A percentile compares a stretch with the other conserved stretches of the same genome.
phyloP scores from a whole-genome alignment of 2,888 invertebrate genomes.

The Drosophila eohydei region DNA sequence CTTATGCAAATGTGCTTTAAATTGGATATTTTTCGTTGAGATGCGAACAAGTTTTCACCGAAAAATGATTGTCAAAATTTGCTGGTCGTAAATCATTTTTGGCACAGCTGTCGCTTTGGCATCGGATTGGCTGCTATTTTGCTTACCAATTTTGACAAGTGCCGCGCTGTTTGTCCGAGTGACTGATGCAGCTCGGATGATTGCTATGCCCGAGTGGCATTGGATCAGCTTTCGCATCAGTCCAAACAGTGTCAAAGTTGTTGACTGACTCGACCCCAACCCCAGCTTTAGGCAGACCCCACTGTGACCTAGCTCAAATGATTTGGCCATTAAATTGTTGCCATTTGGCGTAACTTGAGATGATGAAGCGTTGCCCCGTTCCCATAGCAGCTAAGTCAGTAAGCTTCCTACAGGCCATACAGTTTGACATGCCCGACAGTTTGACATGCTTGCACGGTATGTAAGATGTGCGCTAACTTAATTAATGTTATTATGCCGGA shows the following conservation, averaged over 20 bases:
- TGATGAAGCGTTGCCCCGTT: neutral
- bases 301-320: conserved; percentile 24
- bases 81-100: conserved; percentile 55
- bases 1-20: conserved; percentile 31
- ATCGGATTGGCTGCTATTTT: conserved; percentile 39
- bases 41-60: conserved; percentile 9
- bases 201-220: conserved; percentile 5
- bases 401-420: conserved; percentile 7
- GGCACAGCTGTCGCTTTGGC: conserved; percentile 47
- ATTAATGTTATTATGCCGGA: conserved; percentile 32
- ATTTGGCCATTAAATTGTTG: conserved; percentile 32
- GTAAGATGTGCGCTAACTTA: conserved; percentile 11
- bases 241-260: conserved; percentile 50
- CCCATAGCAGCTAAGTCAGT: neutral
- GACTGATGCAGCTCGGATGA: conserved; percentile 63
- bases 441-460: conserved; percentile 14
- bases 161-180: conserved; percentile 37
- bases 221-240: conserved; percentile 22
- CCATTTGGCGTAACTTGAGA: conserved; percentile 27
- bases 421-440: conserved; percentile 24
- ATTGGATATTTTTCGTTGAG: conserved; percentile 20
- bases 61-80: conserved; percentile 45
- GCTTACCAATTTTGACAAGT: conserved; percentile 65
- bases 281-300: neutral
- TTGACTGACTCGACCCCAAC: conserved; percentile 34